A percentile compares a stretch with the other conserved stretches of the same genome.
phyloP scores from a whole-genome alignment of 2,797 vertebrate species.

The Microctenopoma steveboyesi region DNA sequence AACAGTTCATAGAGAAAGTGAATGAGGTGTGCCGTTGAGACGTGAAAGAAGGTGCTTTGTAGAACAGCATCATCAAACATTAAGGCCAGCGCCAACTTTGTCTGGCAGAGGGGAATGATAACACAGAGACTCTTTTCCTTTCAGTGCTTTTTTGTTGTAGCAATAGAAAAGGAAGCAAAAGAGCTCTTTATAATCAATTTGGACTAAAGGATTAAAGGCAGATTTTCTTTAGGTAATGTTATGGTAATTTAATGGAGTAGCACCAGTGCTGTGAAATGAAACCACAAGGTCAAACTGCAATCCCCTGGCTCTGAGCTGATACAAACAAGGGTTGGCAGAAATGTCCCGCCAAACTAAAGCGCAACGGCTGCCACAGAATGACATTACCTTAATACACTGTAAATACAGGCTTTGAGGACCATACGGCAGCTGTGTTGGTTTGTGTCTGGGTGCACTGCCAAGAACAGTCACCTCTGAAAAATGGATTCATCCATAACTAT shows the following conservation, averaged over 20 bases:
- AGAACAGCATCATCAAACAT: not conserved
- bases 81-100: not conserved
- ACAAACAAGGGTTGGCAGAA: constrained; percentile 19
- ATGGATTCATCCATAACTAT: constrained; percentile 14
- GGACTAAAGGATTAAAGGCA: not conserved
- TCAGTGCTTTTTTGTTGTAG: not conserved
- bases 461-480: constrained; percentile 32
- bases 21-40: constrained; percentile 3
- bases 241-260: not conserved
- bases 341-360: constrained; percentile 21
- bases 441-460: constrained; percentile 11
- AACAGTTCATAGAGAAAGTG: constrained; percentile 40
- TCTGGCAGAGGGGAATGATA: too few relatives aligned
- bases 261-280: constrained; percentile 18
- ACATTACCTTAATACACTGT: constrained; percentile 31
- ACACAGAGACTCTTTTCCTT: not conserved
- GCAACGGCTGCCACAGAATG: constrained; percentile 23
- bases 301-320: constrained; percentile 19
- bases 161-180: not conserved
- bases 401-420: constrained; percentile 27
- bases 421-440: constrained; percentile 12
- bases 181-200: not conserved
- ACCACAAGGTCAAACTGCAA: constrained; percentile 39
- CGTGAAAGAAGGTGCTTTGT: not conserved
- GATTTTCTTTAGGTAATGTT: not conserved